Evolutionary conservation across 2,888 invertebrate species (phyloP), one percentile per base, ranked within the genome.

Genomic region (Mythimna loreyi): DNA sequence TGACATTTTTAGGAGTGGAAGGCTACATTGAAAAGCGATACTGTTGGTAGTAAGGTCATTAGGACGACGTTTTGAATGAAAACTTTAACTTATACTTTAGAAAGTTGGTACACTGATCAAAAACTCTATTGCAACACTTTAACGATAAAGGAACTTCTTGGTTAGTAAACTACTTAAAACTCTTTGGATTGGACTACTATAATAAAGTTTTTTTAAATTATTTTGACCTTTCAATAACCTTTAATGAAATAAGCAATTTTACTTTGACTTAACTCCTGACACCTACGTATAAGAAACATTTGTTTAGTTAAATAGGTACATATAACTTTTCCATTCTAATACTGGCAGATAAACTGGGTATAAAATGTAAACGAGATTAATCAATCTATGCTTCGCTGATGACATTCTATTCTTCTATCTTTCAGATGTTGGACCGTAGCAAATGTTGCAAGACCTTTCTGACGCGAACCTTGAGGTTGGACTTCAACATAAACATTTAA

Each of bases 1-100:
- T 75, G 65, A 75, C 53, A 67, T 78, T 80, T n/a, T 72, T 59
- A 63, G 67, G 43, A 71, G 60, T 61, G 61, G 64, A 23, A 55
- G 57, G 60, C 43, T 65, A 53, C 59, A 53, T 65, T 61, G 75
- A 66, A 66, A 74, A 78, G 60, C 78, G 74, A 77, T 74, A 56
- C 43, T 7, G 43, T 67, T 59, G 55, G 40, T 64, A 33, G 47
- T 61, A 23, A n/a, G 59, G 47, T 76, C 76, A 72, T 76, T 76
- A 64, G 33, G 55, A 55, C 72, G 49, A 53, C 49, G 8, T 64
- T 57, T 75, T 36, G 45, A 49, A 53, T 53, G 19, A 25, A 40
- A 76, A 60, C 63, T 60, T 60, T 60, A 47, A 55, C n/a, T n/a
- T 63, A 56, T 49, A 63, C 52, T 69, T 74, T 7, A 19, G 45